Percentiles rank a stretch among this genome's conserved stretches.
Evolutionary conservation across 1,140 invertebrate species (phyloP).

Genomic region (Andricus grossulariae): DNA sequence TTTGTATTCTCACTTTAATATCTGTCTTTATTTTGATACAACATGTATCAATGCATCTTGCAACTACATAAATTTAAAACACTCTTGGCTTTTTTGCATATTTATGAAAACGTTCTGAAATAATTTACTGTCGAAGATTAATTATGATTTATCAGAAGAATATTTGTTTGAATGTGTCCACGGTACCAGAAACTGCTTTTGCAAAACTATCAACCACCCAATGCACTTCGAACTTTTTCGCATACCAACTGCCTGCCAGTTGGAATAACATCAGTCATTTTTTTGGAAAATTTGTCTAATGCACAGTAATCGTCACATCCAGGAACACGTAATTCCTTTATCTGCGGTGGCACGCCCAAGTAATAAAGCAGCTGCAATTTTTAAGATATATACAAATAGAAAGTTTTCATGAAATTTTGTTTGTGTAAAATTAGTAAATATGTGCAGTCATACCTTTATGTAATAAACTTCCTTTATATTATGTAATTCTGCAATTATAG

Average conservation of each 20-base stretch:
- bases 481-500: no score
- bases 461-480: background rate
- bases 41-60: no score
- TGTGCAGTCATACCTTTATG: slow-evolving; percentile 28
- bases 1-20: no score
- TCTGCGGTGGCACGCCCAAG: background rate
- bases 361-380: background rate
- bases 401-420: background rate
- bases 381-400: background rate
- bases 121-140: no score
- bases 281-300: slow-evolving; percentile 9
- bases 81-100: no score
- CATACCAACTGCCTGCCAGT: background rate
- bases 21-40: no score
- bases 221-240: background rate
- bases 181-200: no score
- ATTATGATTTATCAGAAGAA: no score
- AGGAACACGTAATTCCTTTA: slow-evolving; percentile 26
- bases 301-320: slow-evolving; percentile 14
- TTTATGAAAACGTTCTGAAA: no score
- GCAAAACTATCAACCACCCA: background rate
- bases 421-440: background rate
- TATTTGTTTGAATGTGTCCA: no score
- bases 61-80: no score
- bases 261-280: slow-evolving; percentile 6